Base-by-base conservation (phyloP, 1,140 invertebrate genomes). In the Pseudomyrmex dendroicus region DNA sequence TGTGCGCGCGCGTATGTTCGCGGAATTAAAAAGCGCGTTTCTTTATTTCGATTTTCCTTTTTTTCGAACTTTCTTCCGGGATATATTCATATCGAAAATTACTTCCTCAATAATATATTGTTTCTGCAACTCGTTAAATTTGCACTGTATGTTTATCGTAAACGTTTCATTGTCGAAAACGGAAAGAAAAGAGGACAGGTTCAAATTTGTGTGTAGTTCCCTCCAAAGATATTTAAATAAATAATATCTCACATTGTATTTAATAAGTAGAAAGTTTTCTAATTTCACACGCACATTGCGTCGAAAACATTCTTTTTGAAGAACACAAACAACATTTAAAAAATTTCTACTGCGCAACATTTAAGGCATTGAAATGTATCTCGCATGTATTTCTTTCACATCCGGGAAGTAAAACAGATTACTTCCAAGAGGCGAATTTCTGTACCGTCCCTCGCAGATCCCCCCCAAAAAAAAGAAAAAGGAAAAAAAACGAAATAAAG, bases 11-110 rank as follows among this genome's bases (percentile, higher is more conserved):
- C 10, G 48, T 9, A 3, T 56, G 68, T 63, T 63, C 59, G 57
- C 22, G 15, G 8, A 77, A 67, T 77, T 67, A 77, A 67, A 67
- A 57, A 15, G 20, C 35, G 8, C 50, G 35, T 67, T 12, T 67
- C 17, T 67, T 44, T 5, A 13, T 76, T 56, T 77, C 17, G 62
- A 76, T 35, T 35, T 46, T 48, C 13, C 15, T 13, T 10, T 13
- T 22, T 46, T 35, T 74, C 8, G 59, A 12, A 3, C 13, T 66
- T 54, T 15, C 15, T 4, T 7, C 17, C 10, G 2, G 12, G 22
- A 64, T 73, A 48, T 61, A 50, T 35, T 35, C 35, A 35, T 63
- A 74, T 52, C 48, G 12, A 77, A 20, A 54, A 64, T 5, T 54
- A 56, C n/a, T 4, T 8, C 7, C 20, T 4, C 8, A 2, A 17